Evolutionary conservation across 1,140 invertebrate genomes (phyloP), one percentile per base, ranked within the genome.

Genomic region (Pachypsylla venusta): DNA sequence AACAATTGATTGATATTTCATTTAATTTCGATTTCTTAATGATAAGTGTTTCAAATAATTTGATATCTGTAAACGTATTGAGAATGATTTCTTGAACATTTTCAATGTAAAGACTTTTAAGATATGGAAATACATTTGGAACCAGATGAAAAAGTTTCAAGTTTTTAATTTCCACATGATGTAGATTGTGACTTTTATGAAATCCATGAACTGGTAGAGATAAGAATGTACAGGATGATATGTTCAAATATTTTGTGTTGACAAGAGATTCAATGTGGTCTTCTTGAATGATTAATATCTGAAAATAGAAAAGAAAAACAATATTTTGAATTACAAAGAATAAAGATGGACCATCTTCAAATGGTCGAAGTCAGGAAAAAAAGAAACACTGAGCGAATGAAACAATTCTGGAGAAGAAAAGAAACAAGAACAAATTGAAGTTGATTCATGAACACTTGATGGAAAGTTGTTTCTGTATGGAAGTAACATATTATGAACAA

Each of bases 41-140:
- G 16, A 48, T 48, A 3, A 48, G 42, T 22, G 42, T 19, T 19
- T 48, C 42, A 48, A 48, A 48, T 5, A 4, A 22, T 3, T n/a
- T n/a, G 5, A 48, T n/a, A 3, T n/a, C 42, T 10, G 42, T n/a
- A 22, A 48, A 48, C n/a, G 7, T 48, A 19, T 48, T 48, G 7
- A 48, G 42, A 48, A 48, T 48, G 42, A 48, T n/a, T 22, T 48
- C 42, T n/a, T 48, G 16, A 22, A 48, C 42, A 22, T 48, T 48
- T 7, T 48, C 42, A 3, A 48, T 48, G n/a, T 48, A 48, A 22
- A 48, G 42, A 19, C 42, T n/a, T n/a, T 22, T n/a, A 4, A 48
- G 42, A 19, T 48, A 22, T 19, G 42, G 42, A 19, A 48, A 48
- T 22, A 48, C 42, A 19, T 48, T 48, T 7, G 42, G 42, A 22